Conservation (phyloP, 2,888 invertebrate genomes). For the Lordiphosa andalusiaca region DNA sequence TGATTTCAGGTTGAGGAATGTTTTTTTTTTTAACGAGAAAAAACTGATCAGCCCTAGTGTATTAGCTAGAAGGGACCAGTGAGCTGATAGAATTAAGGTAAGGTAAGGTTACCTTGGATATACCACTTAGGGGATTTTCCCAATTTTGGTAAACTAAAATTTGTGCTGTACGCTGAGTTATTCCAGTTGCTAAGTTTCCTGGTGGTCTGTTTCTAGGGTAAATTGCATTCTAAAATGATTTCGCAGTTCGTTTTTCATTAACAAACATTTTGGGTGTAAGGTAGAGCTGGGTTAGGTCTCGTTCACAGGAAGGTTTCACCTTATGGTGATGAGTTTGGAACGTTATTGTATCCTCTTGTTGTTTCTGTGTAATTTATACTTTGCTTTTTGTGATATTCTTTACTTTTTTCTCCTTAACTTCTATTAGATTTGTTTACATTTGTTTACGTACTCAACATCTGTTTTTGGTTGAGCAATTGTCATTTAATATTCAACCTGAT, state of each 20-base stretch:
- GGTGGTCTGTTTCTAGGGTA: conserved; percentile 22
- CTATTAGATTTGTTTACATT: conserved; percentile 4
- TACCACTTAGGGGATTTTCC: no score
- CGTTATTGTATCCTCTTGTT: no score
- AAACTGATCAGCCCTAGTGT: no score
- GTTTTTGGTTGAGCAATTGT: no score
- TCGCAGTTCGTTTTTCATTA: conserved; percentile 28
- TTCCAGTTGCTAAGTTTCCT: conserved; percentile 16
- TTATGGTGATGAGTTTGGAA: no score
- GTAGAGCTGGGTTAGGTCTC: conserved; percentile 43
- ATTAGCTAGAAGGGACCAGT: no score
- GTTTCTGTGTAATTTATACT: not conserved
- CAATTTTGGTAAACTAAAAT: no score
- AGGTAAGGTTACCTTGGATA: no score
- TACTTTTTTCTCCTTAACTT: not conserved
- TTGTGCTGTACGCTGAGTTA: conserved; percentile 16
- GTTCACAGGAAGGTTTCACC: conserved; percentile 17
- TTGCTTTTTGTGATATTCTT: not conserved
- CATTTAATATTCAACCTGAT: no score
- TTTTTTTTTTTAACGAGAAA: no score
- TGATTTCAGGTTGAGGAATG: no score
- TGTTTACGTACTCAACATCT: conserved; percentile 56
- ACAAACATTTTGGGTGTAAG: conserved; percentile 57
- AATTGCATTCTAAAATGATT: conserved; percentile 3
- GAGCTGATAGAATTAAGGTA: no score